phyloP scores from a whole-genome alignment of 1,140 invertebrate species.

The Drosophila nigromelanica region DNA sequence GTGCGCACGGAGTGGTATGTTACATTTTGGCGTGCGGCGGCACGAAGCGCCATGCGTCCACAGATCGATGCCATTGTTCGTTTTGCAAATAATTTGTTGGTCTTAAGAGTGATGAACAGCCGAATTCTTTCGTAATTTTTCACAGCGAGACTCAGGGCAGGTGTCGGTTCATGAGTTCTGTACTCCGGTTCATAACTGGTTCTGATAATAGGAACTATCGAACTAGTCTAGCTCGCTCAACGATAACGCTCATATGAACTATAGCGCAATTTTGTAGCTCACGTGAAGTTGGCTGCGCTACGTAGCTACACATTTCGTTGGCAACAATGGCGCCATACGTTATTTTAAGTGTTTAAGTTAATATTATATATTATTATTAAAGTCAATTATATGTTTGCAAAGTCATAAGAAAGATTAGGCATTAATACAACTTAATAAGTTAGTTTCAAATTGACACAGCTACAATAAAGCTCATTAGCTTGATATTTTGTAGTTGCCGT shows the following conservation, averaged over 20 bases:
- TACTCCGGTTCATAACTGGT: constrained; percentile 27
- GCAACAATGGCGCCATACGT: not conserved
- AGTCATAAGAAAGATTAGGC: too few species aligned
- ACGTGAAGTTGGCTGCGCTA: constrained; percentile 4
- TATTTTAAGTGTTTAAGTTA: too few species aligned
- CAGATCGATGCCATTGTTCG: constrained; percentile 86
- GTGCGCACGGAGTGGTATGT: constrained; percentile 84
- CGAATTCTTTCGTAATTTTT: constrained; percentile 81
- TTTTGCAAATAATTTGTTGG: constrained; percentile 69
- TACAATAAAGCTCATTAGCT: not conserved
- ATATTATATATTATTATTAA: not conserved
- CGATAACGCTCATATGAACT: not conserved
- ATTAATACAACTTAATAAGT: not conserved
- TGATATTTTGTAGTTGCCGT: not conserved
- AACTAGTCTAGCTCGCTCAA: not conserved
- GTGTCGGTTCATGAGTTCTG: constrained; percentile 31
- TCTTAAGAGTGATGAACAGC: constrained; percentile 61
- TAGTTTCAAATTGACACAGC: not conserved
- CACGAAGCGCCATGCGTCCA: constrained; percentile 84
- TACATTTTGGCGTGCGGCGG: constrained; percentile 85
- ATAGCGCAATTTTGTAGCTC: not conserved
- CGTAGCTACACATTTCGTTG: not conserved
- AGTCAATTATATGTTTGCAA: not conserved
- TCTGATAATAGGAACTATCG: constrained; percentile 4
- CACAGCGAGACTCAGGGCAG: constrained; percentile 62